phyloP scores from a whole-genome alignment of 2,797 vertebrate genomes.

The Tolypeutes matacus region DNA sequence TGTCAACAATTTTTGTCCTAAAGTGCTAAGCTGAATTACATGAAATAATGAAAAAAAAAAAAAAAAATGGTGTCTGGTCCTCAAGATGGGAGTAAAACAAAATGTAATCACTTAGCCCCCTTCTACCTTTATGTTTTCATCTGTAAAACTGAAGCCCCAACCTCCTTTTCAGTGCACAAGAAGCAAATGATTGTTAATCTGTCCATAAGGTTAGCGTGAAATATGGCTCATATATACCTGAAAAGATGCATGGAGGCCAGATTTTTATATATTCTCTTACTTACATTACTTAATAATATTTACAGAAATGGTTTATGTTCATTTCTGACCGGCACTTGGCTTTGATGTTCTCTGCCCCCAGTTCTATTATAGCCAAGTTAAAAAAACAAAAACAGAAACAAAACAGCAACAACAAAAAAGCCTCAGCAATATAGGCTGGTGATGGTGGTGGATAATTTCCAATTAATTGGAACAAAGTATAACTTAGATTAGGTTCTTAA shows the following conservation, averaged over 20 bases:
- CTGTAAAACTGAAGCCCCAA: neutral
- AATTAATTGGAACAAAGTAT: neutral
- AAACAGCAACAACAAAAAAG: neutral
- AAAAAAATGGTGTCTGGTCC: too few relatives aligned
- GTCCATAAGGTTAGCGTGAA: neutral
- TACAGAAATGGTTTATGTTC: constrained; percentile 11
- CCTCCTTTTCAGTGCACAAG: neutral
- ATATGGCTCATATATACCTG: neutral
- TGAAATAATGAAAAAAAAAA: neutral
- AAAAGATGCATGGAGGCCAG: neutral
- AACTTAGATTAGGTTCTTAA: neutral
- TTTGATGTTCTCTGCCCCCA: neutral
- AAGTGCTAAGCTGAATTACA: neutral
- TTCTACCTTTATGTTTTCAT: neutral
- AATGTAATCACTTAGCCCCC: neutral
- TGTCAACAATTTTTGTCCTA: neutral
- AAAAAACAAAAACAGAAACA: neutral
- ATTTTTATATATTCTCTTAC: constrained; percentile 24
- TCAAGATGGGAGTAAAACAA: neutral
- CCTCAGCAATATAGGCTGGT: neutral
- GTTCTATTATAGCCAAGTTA: neutral
- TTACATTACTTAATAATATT: constrained; percentile 1
- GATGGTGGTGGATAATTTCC: neutral
- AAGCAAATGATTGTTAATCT: neutral
- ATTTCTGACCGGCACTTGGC: neutral